Base-by-base conservation (phyloP, 2,888 invertebrate species). In the Volucella inanis region DNA sequence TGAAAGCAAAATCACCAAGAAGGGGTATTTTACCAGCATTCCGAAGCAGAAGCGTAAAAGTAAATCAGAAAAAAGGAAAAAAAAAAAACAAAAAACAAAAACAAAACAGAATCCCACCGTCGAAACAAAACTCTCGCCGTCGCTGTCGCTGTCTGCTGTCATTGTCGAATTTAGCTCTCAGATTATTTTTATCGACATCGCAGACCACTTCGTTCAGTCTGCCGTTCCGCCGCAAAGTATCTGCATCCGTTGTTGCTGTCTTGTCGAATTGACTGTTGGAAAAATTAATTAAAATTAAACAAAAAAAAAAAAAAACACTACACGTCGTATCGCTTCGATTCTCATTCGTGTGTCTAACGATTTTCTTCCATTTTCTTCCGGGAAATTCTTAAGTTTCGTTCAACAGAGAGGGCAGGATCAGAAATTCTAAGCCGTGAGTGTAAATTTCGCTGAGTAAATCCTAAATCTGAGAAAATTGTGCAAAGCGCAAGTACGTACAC, bases 151-250 rank as follows among this genome's bases (percentile, higher is more conserved):
- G 31, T 22, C 22, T n/a, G 57, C 57, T 45, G 39, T 41, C 45
- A 9, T 43, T 55, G 14, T 52, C 57, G 70, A 55, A 84, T 79
- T 79, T 75, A 79, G 67, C 79, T 79, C 59, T 79, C 65, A 79
- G 84, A 84, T 84, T 84, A 84, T 84, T 84, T 84, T 84, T 79
- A 79, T 84, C 75, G 84, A 84, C 84, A 67, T 80, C 76, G 71
- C 70, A 75, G 70, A 75, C 70, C 59, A 65, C 75, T 65, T 70
- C 79, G 80, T 79, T 79, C 64, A 47, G 84, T 61, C 75, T 71
- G 75, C 67, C 49, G 45, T 45, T 55, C n/a, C 18, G 49, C 47
- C 43, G 67, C 64, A 62, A 54, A 78, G 55, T 57, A 74, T 84
- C 64, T 55, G 74, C 65, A 31, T 31, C 31, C 31, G 31, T 31